Conservation (phyloP, 2,797 vertebrate genomes). For the Gephyroberyx darwinii region DNA sequence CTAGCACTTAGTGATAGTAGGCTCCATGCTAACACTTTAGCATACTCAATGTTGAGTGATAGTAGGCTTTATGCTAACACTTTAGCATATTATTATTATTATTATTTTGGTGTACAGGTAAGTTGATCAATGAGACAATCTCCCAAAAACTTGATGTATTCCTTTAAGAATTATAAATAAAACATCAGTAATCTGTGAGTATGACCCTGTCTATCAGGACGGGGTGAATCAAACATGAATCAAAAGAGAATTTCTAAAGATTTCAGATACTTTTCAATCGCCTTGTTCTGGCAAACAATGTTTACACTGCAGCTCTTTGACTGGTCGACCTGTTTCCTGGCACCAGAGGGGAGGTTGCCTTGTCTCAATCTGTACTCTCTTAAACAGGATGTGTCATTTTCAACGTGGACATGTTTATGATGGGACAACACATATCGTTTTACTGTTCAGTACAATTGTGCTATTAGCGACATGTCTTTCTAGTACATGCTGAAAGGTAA, state of each 20-base stretch:
- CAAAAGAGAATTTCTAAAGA: background rate
- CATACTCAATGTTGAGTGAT: too few relatives aligned
- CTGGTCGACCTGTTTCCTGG: conserved; percentile 3
- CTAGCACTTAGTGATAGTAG: too few relatives aligned
- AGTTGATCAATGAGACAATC: too few relatives aligned
- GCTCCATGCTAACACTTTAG: too few relatives aligned
- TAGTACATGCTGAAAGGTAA: conserved; percentile 28
- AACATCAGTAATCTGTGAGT: background rate
- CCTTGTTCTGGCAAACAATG: conserved; percentile 11
- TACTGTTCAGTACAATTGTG: conserved; percentile 10
- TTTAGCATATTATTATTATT: too few relatives aligned
- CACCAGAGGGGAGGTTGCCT: background rate
- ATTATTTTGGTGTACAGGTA: too few relatives aligned
- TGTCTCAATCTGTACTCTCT: background rate
- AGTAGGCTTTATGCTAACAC: too few relatives aligned
- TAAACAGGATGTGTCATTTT: conserved; percentile 3
- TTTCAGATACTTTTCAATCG: conserved; percentile 12
- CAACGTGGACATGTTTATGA: background rate
- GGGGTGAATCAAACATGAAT: background rate
- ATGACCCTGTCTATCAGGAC: conserved; percentile 4
- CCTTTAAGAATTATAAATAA: background rate
- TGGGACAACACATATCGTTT: background rate
- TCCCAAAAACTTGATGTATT: too few relatives aligned
- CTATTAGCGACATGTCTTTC: background rate
- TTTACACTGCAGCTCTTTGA: conserved; percentile 17